These are phyloP conservation scores for Lycaena phlaeas DNA, from an alignment of 2,888 invertebrate genomes.

Conservation along the genomic window DNA sequence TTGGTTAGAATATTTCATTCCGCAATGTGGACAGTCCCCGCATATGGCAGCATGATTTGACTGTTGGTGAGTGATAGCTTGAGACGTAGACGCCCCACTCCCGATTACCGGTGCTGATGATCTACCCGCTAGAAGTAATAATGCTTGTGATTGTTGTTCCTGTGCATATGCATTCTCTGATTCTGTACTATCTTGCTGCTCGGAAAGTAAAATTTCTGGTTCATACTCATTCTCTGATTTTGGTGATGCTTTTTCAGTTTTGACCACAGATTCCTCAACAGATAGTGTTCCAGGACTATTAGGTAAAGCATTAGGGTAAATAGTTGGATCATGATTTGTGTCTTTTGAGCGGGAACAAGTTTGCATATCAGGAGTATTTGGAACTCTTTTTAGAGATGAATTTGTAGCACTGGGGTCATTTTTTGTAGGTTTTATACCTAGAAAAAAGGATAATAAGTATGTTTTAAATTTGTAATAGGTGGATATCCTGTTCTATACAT, in stretches of 20 bases:
- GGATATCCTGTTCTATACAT: too few species aligned
- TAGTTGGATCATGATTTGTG: conserved; percentile 35
- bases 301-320: conserved; percentile 33
- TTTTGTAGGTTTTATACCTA: conserved; percentile 65
- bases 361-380: conserved; percentile 40
- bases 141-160: conserved; percentile 56
- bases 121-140: conserved; percentile 54
- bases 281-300: conserved; percentile 49
- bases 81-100: conserved; percentile 53
- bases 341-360: conserved; percentile 43
- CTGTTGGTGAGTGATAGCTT: conserved; percentile 47
- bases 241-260: conserved; percentile 60
- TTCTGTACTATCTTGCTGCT: conserved; percentile 54
- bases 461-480: too few species aligned
- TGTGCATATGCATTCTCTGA: conserved; percentile 43
- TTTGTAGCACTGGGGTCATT: conserved; percentile 45
- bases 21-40: conserved; percentile 79
- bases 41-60: conserved; percentile 70
- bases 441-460: conserved; percentile 20
- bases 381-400: conserved; percentile 42
- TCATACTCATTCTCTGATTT: conserved; percentile 62
- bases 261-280: conserved; percentile 45
- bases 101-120: conserved; percentile 41
- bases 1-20: conserved; percentile 79
- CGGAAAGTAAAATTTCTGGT: conserved; percentile 61